These are phyloP conservation scores for Stictonetta naevosa DNA, from an alignment of 2,113 vertebrate genomes.

Conservation along the genomic window DNA sequence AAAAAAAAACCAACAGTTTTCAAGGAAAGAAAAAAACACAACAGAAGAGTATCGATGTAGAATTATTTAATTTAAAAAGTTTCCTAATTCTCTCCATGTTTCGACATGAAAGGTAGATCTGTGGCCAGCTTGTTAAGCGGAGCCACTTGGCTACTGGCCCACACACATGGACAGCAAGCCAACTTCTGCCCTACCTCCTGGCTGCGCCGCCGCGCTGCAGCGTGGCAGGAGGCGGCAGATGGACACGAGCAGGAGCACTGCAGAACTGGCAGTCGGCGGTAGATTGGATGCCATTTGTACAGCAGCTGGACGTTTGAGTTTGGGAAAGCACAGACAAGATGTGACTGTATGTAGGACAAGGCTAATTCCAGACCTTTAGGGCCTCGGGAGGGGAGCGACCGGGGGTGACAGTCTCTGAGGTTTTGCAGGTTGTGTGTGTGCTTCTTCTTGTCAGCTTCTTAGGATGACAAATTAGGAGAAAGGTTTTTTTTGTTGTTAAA, in stretches of 20 bases:
- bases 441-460: neutral
- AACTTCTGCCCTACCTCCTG: neutral
- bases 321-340: neutral
- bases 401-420: neutral
- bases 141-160: slow-evolving; percentile 56
- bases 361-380: neutral
- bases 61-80: slow-evolving; percentile 42
- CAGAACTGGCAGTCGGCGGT: slow-evolving; percentile 20
- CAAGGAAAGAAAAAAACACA: neutral
- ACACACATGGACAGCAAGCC: neutral
- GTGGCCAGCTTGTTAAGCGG: slow-evolving; percentile 29
- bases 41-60: neutral
- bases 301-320: slow-evolving; percentile 55
- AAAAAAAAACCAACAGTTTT: neutral
- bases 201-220: neutral
- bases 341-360: neutral
- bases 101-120: slow-evolving; percentile 21
- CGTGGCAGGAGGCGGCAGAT: slow-evolving; percentile 33
- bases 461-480: neutral
- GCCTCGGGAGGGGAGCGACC: neutral
- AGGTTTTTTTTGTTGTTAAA: neutral
- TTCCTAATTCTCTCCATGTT: slow-evolving; percentile 37
- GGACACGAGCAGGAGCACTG: slow-evolving; percentile 7
- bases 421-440: neutral
- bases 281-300: slow-evolving; percentile 54